Evolutionary conservation across 2,113 vertebrate species (phyloP), one percentile per base, ranked within the genome.

Genomic region (Bombycilla garrulus): DNA sequence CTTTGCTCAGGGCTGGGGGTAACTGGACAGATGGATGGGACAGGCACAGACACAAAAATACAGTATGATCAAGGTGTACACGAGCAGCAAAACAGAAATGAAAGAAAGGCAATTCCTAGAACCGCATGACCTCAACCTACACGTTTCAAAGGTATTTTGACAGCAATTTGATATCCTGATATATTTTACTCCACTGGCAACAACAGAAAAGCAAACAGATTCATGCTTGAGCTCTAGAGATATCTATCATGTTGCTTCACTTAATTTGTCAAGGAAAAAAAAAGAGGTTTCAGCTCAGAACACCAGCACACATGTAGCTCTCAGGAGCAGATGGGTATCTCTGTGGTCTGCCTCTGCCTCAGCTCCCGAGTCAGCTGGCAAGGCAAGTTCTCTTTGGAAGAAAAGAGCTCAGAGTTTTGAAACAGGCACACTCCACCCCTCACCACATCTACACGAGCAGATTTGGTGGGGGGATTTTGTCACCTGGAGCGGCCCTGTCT

Each of bases 161-260:
- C 35, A 71, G 90, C 65, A 95, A 96, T 86, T 48, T 94, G 94
- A 97, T 96, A 96, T 77, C 86, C 73, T 92, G 83, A 69, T 85
- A 95, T 36, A 89, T 82, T 96, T 89, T 93, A 91, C 93, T 94
- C 77, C 70, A 82, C 91, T 92, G 77, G 92, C 86, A 96, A 93
- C 73, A 93, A 96, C 69, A 91, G 91, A 96, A 95, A 96, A 96
- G 66, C 90, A 96, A 93, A 96, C 65, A 85, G 61, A 96, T 90
- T 93, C 88, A 93, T 86, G 95, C 90, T 88, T 88, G 86, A 96
- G 86, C 90, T 95, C 90, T 71, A 79, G 70, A 95, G 96, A 96
- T 96, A 60, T 31, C 54, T 85, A 95, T 96, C 96, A 44, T 31
- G 36, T 80, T 1, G 1, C 77, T 93, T 93, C 86, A 72, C 86